Base-by-base conservation (phyloP, 2,797 vertebrate genomes). In the Vespertilio murinus region DNA sequence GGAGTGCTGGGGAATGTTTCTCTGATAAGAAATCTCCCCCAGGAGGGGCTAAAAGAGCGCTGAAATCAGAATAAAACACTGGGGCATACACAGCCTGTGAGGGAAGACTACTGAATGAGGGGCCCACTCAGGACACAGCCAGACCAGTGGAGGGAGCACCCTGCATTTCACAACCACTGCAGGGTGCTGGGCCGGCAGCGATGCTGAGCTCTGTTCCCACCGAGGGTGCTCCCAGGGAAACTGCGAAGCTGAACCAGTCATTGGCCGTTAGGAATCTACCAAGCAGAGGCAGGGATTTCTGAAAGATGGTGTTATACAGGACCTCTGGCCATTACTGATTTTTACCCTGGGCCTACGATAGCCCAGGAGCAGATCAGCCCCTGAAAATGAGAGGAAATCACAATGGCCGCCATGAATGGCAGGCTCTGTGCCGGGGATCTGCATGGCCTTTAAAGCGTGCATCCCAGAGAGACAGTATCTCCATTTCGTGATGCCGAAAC, bases 31-130 rank as follows among this genome's bases (percentile, higher is more conserved):
- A 20, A n/a, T 38, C 42, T 85, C 81, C 71, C 23, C 20, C 35
- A 59, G 45, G 89, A 64, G 45, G 49, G 11, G 45, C 70, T 61
- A 10, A 83, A 67, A 22, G 70, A 61, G 30, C 1, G 3, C 73
- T 93, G 33, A 73, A 45, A 81, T 61, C 28, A 82, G 93, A 96
- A 49, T n/a, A 74, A 93, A 84, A 94, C 74, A 45, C 47, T 59
- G 4, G 47, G 16, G 11, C 11, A 83, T 35, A 67, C 5, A 0
- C 47, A 94, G 59, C 2, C 65, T 70, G 16, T 8, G 74, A 56
- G 86, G 54, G 61, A 54, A 75, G 82, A 54, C 20, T 23, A 54
- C 47, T n/a, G 23, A 61, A 35, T 35, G 4, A 5, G 7, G 65
- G 52, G 74, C 61, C 30, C 30, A 28, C 54, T 52, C 4, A 3